Base-by-base conservation (phyloP, 2,888 invertebrate genomes). In the Sphinx pinastri region DNA sequence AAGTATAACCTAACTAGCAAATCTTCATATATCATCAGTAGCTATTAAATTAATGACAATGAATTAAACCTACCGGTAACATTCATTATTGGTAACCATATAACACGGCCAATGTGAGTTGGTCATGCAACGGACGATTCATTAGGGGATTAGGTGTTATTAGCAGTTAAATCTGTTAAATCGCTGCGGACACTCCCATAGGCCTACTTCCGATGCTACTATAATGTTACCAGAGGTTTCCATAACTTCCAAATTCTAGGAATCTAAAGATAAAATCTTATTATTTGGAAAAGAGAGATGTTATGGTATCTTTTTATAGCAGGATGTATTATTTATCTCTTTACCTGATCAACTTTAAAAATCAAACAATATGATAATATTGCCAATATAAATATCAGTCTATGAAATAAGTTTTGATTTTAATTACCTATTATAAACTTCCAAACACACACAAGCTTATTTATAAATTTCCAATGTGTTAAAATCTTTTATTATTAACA, bases 31-130 rank as follows among this genome's bases (percentile, higher is more conserved):
- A 63, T 47, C 60, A 63, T 63, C 63, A 47, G 47, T 13, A 13
- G 16, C 47, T 63, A 63, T 63, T 49, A 63, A 63, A 49, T 63
- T 63, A 63, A 63, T 63, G 49, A 49, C 60, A 47, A 49, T 63
- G 47, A 49, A 63, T 63, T 49, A 63, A 49, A 49, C 63, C n/a
- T 47, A 49, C 63, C 12, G 19, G 63, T 19, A 63, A 63, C 49
- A 12, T 49, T 49, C 49, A 63, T 63, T 58, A 38, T 11, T 14
- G 38, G 13, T 59, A n/a, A 59, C n/a, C 25, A 45, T 45, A 38
- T 16, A n/a, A 38, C 14, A 60, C 60, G 16, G 49, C 49, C 19
- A 19, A 63, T 63, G 47, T 7, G 63, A 49, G 63, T 49, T 63
- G 13, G 63, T 49, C 63, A 63, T 63, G 63, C 63, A 14, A 63